A percentile compares a stretch with the other conserved stretches of the same genome.
phyloP scores from a whole-genome alignment of 2,888 invertebrate species.

The Scaeva pyrastri region DNA sequence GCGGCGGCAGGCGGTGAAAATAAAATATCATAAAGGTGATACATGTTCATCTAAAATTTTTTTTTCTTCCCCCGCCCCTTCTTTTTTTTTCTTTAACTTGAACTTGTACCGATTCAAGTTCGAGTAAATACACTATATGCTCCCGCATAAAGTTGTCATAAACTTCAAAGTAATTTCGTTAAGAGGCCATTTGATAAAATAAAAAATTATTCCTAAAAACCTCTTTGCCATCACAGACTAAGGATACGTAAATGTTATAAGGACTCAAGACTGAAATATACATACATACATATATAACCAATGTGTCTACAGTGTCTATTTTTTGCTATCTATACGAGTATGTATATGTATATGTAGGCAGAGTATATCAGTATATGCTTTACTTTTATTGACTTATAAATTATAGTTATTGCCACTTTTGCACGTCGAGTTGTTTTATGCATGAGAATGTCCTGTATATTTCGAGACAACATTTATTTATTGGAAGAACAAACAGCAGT shows the following conservation, averaged over 20 bases:
- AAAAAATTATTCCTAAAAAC: constrained; percentile 29
- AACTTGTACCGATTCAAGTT: neutral
- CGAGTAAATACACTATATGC: neutral
- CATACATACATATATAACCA: neutral
- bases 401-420: constrained; percentile 71
- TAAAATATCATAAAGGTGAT: constrained; percentile 16
- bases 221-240: neutral
- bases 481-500: constrained; percentile 63
- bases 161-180: constrained; percentile 68
- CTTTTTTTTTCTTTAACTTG: neutral
- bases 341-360: neutral
- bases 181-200: constrained; percentile 63
- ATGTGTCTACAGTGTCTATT: constrained; percentile 47
- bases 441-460: constrained; percentile 63
- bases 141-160: constrained; percentile 51
- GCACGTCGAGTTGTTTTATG: constrained; percentile 71
- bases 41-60: neutral
- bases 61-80: neutral
- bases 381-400: constrained; percentile 68
- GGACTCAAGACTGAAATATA: neutral
- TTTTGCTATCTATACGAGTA: neutral
- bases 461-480: constrained; percentile 63
- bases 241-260: neutral
- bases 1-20: neutral
- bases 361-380: constrained; percentile 11